Base-by-base conservation (phyloP, 2,888 invertebrate genomes). In the Drosophila monieri region DNA sequence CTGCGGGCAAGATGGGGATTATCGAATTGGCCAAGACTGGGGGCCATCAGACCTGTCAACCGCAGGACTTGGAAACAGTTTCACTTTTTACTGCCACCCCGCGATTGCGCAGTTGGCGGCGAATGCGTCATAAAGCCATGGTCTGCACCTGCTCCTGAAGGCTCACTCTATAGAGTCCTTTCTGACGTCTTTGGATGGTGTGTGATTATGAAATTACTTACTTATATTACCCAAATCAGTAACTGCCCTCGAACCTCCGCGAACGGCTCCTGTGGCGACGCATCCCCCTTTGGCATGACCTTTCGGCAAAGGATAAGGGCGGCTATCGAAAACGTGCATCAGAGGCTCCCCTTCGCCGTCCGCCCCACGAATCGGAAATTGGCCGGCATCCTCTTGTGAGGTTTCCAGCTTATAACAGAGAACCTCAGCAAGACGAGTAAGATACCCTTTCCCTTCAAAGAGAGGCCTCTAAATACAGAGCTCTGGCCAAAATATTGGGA, bases 41-140 rank as follows among this genome's bases (percentile, higher is more conserved):
- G 35, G 27, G 23, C 15, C n/a, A 32, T 30, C 41, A n/a, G 58
- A 2, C 15, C 58, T 58, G 58, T 57, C 58, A 57, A 3, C 15
- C 23, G 10, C 35, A 49, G 66, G 14, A 43, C 12, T 14, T 8
- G 32, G 46, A 47, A 37, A 25, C 15, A 32, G 27, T 10, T 61
- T 47, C 35, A 37, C 35, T 39, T 68, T 25, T 51, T 21, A 15
- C 18, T 14, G 21, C 46, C 23, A 47, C 21, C 46, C 44, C 27
- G 61, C 35, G 73, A 32, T 65, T 54, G 67, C 80, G 57, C 87
- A 77, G 68, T 73, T 76, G 86, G 84, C 73, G 84, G 67, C 58
- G 74, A 64, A 68, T 74, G 72, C 75, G 78, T 84, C 85, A 77
- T 66, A 46, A 4, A 9, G 4, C 3, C 39, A 23, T 48, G 14